phyloP scores from a whole-genome alignment of 2,113 vertebrate species.

The Limanda limanda region DNA sequence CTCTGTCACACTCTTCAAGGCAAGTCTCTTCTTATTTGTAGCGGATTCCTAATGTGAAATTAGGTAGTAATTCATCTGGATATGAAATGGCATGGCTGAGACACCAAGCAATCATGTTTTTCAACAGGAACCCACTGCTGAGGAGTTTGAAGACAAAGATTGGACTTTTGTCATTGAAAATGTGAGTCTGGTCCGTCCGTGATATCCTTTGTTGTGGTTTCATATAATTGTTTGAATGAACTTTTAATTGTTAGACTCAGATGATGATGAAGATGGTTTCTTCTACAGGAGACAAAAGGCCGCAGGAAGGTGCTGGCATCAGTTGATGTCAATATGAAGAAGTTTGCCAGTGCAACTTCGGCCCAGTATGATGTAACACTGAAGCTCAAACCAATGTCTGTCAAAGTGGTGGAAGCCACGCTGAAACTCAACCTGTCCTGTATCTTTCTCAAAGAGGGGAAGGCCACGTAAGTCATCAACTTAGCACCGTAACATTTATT shows the following conservation, averaged over 20 bases:
- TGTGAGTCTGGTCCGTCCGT: constrained; percentile 74
- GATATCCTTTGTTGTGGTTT: background rate
- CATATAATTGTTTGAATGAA: background rate
- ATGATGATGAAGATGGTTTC: background rate
- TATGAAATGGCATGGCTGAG: background rate
- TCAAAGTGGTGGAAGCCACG: constrained; percentile 89
- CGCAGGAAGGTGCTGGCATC: constrained; percentile 88
- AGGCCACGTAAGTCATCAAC: constrained; percentile 88
- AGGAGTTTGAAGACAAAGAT: constrained; percentile 92
- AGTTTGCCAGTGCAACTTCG: constrained; percentile 83
- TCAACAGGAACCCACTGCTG: constrained; percentile 87
- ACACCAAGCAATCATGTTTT: background rate
- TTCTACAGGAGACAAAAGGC: constrained; percentile 87
- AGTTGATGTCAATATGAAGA: constrained; percentile 87
- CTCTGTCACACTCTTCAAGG: constrained; percentile 90
- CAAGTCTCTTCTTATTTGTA: constrained; percentile 35
- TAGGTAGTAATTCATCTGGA: background rate
- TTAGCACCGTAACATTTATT: no score
- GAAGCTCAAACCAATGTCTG: constrained; percentile 87
- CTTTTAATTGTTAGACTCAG: background rate
- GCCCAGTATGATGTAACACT: constrained; percentile 82
- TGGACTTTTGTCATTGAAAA: constrained; percentile 93
- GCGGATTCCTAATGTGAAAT: background rate
- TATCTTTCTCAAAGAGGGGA: constrained; percentile 89
- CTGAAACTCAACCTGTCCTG: constrained; percentile 89